Conservation (phyloP, 2,888 invertebrate species). For the Dendrolimus pini region DNA sequence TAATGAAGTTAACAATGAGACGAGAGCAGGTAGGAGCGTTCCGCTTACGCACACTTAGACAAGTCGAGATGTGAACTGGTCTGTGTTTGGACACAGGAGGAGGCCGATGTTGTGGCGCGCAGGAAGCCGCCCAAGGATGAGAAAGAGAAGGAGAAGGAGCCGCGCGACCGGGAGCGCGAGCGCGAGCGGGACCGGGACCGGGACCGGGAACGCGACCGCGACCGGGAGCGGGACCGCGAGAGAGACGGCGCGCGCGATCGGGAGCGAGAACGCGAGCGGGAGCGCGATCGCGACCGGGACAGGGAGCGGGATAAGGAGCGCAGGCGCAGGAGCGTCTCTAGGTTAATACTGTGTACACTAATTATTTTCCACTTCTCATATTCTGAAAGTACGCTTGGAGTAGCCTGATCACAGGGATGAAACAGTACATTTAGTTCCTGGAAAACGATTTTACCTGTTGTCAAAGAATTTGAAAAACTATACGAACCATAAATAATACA, state of each 20-base stretch:
- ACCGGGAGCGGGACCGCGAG: slow-evolving; percentile 28
- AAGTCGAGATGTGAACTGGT: slow-evolving; percentile 3
- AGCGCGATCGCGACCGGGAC: slow-evolving; percentile 18
- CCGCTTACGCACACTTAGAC: background rate
- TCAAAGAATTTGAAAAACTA: too few relatives aligned
- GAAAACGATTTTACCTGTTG: too few relatives aligned
- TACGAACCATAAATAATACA: too few relatives aligned
- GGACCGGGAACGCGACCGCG: slow-evolving; percentile 9
- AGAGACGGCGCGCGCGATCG: slow-evolving; percentile 22
- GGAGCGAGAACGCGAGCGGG: slow-evolving; percentile 7
- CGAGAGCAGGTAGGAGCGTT: background rate
- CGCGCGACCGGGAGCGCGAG: slow-evolving; percentile 39
- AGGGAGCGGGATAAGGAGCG: slow-evolving; percentile 11
- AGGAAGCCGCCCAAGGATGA: slow-evolving; percentile 57
- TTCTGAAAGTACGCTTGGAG: too few relatives aligned
- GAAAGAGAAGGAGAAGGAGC: slow-evolving; percentile 25
- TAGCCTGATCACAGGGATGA: too few relatives aligned
- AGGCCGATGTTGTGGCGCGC: slow-evolving; percentile 78
- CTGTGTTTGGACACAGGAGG: slow-evolving; percentile 71
- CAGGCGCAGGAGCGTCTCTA: slow-evolving; percentile 32
- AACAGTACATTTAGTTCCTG: too few relatives aligned
- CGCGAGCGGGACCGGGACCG: slow-evolving; percentile 41
- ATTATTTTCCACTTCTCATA: too few relatives aligned
- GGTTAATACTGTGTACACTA: slow-evolving; percentile 12
- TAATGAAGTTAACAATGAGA: too few relatives aligned